Evolutionary conservation across 2,888 invertebrate genomes (phyloP).

Genomic region (Lissonota sp.): DNA sequence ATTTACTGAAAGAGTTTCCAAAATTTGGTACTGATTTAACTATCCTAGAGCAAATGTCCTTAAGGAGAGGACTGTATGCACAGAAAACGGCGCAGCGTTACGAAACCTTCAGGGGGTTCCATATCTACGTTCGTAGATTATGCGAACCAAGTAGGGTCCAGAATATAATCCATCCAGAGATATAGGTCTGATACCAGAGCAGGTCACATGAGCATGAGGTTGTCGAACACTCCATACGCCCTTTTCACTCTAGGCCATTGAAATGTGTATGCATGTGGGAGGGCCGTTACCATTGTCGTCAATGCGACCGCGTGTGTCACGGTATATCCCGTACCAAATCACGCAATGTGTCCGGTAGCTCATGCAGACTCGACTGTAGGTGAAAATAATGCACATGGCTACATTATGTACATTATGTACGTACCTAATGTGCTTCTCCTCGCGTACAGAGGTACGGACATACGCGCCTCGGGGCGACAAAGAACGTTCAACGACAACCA

Average conservation of each 20-base stretch:
- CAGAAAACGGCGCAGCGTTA: constrained; percentile 42
- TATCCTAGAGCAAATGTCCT: too few species aligned
- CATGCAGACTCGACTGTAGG: constrained; percentile 26
- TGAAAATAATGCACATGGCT: constrained; percentile 13
- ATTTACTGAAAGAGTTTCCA: too few species aligned
- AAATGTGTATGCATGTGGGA: constrained; percentile 55
- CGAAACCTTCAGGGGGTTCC: constrained; percentile 47
- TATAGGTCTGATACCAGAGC: too few species aligned
- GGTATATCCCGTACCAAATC: constrained; percentile 47
- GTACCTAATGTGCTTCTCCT: background rate
- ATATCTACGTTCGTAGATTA: constrained; percentile 46
- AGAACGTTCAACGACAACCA: constrained; percentile 33
- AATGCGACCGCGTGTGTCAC: constrained; percentile 47
- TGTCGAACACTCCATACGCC: too few species aligned
- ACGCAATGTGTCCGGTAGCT: constrained; percentile 21
- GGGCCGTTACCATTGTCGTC: constrained; percentile 64
- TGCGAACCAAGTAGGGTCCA: constrained; percentile 32
- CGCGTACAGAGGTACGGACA: constrained; percentile 17
- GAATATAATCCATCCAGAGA: constrained; percentile 7
- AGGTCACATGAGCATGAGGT: too few species aligned
- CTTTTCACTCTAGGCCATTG: constrained; percentile 36
- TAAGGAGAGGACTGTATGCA: too few species aligned
- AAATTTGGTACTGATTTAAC: too few species aligned
- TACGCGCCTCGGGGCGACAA: constrained; percentile 33
- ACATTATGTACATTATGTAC: background rate